Evolutionary conservation across 1,140 invertebrate genomes (phyloP).

Genomic region (Vollenhovia emeryi): DNA sequence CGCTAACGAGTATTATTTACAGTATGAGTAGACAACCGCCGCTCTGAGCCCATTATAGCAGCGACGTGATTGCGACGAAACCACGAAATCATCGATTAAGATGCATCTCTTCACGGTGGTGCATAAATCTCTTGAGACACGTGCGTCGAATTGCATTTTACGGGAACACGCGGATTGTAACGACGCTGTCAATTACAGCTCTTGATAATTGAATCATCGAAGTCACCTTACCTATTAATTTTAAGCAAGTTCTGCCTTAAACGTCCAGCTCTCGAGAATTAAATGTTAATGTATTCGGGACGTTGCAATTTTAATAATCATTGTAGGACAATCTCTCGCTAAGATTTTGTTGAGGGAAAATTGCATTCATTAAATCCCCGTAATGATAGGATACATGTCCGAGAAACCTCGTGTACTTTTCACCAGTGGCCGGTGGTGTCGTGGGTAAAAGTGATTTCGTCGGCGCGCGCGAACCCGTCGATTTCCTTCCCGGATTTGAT

Average conservation of each 20-base stretch:
- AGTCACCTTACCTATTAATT: constrained; percentile 5
- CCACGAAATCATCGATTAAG: background rate
- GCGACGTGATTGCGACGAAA: constrained; percentile 16
- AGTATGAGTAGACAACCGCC: constrained; percentile 69
- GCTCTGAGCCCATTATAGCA: constrained; percentile 33
- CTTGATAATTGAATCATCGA: too few species aligned
- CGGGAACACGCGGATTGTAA: background rate
- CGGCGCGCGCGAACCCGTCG: background rate
- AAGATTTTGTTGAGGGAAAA: background rate
- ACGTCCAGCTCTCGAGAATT: background rate
- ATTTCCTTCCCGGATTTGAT: constrained; percentile 42
- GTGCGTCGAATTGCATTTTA: background rate
- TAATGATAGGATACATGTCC: background rate
- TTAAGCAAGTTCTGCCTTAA: background rate
- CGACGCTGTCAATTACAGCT: background rate
- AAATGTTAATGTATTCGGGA: background rate
- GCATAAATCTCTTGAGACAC: background rate
- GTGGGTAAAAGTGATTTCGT: constrained; percentile 19
- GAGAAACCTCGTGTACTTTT: background rate
- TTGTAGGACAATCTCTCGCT: background rate
- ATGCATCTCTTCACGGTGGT: background rate
- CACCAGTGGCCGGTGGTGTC: background rate
- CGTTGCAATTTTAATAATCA: background rate
- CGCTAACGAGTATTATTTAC: constrained; percentile 79
- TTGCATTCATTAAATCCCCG: background rate